Evolutionary conservation across 2,888 invertebrate species (phyloP).

Genomic region (Drosophila histrio): DNA sequence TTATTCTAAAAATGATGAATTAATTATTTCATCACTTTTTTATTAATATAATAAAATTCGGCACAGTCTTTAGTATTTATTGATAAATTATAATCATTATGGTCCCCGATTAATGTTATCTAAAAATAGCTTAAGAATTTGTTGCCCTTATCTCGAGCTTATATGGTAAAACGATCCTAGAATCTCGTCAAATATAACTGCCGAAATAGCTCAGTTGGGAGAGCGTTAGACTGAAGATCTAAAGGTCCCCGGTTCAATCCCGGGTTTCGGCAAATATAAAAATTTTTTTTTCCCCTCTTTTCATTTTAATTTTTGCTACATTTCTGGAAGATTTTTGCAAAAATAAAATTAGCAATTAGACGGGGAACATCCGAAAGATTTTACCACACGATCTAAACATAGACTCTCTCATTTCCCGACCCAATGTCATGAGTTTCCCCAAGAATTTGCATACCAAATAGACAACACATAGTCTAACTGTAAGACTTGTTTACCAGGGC

Average conservation of each 20-base stretch:
- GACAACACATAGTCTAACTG: too few relatives aligned
- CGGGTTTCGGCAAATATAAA: slow-evolving; percentile 58
- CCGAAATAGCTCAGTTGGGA: slow-evolving; percentile 93
- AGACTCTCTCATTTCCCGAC: too few relatives aligned
- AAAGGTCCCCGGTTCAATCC: slow-evolving; percentile 91
- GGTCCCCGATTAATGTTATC: not conserved
- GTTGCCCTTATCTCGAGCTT: not conserved
- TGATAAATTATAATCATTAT: not conserved
- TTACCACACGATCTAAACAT: too few relatives aligned
- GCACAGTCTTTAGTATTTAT: not conserved
- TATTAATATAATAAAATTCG: not conserved
- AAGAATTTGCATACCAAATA: too few relatives aligned
- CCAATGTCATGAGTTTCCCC: too few relatives aligned
- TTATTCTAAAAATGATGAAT: too few relatives aligned
- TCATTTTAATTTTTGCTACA: not conserved
- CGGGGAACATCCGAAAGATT: too few relatives aligned
- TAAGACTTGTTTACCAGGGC: too few relatives aligned
- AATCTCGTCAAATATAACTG: slow-evolving; percentile 49
- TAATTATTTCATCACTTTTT: not conserved
- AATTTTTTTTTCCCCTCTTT: not conserved
- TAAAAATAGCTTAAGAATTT: not conserved
- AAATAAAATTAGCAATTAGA: too few relatives aligned
- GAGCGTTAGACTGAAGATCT: slow-evolving; percentile 92
- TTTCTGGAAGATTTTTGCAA: too few relatives aligned
- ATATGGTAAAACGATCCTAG: not conserved